Base-by-base conservation (phyloP, 2,888 invertebrate genomes). In the Lypha dubia region DNA sequence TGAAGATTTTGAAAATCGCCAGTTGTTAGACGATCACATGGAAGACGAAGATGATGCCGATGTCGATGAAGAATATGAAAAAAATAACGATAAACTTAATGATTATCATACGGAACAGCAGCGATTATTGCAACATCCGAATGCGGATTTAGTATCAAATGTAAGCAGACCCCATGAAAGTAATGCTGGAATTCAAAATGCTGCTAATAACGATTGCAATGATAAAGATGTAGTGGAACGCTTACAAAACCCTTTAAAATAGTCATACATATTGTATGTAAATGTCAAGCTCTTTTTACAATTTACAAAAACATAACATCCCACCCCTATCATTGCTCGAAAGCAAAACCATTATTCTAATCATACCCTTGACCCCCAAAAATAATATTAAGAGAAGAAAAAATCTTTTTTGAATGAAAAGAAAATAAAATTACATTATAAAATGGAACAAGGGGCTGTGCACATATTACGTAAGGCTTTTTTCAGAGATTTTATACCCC, bases 21-120 rank as follows among this genome's bases (percentile, higher is more conserved):
- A 86, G 63, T 46, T 86, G 17, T 68, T 85, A 49, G 79, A 58
- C 41, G 71, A 75, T 58, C 70, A 73, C 22, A 85, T 86, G 85
- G 86, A 86, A 35, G 84, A 81, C 17, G 85, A 85, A 28, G 58
- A 38, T 38, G 49, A 63, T 32, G 60, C 17, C 22, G 65, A 70
- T 38, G 79, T 32, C 46, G 63, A 65, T 60, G 49, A 80, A 35
- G 62, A 63, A 13, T 41, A 70, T 51, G 73, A 68, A 17, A 46
- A 67, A 38, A 79, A 60, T 38, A 28, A 56, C 9, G 11, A 17
- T 0, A 74, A 74, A 70, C 28, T 63, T 11, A 70, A 79, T 58
- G 73, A 46, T 22, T 62, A 53, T 15, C 77, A 53, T 68, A 24
- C 35, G 11, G 80, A 68, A 32, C 41, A 65, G 17, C 74, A 38